Evolutionary conservation across 1,140 invertebrate species (phyloP).

Genomic region (Chironomus tepperi): DNA sequence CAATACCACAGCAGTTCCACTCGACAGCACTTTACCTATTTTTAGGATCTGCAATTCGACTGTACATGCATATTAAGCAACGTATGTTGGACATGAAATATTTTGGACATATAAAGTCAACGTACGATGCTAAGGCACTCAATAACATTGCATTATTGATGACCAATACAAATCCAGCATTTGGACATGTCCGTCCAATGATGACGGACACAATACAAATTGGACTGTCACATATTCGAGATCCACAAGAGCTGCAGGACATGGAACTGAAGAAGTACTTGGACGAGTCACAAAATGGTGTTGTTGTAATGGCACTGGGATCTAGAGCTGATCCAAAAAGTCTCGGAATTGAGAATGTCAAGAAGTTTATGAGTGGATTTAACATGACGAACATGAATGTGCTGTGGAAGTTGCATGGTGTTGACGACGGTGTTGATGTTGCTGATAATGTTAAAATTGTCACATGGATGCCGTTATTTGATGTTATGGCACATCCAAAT

Average conservation of each 20-base stretch:
- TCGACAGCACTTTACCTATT: not conserved
- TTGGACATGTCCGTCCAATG: conserved; percentile 40
- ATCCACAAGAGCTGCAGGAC: conserved; percentile 32
- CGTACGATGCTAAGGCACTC: not conserved
- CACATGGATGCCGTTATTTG: not conserved
- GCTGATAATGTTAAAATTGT: not conserved
- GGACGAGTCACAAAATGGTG: conserved; percentile 32
- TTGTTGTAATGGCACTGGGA: conserved; percentile 40
- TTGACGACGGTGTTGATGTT: conserved; percentile 28
- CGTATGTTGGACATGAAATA: not conserved
- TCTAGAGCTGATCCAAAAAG: conserved; percentile 29
- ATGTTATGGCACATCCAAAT: conserved; percentile 36
- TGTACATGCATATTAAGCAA: not conserved
- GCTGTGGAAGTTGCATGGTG: conserved; percentile 51
- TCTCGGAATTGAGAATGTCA: conserved; percentile 26
- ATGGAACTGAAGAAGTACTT: conserved; percentile 34
- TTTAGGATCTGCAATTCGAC: not conserved
- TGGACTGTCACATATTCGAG: conserved; percentile 47
- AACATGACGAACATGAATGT: conserved; percentile 44
- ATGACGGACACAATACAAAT: conserved; percentile 48
- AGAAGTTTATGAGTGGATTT: conserved; percentile 36
- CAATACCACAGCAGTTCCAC: not conserved
- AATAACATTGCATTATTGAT: conserved; percentile 37
- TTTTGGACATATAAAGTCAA: not conserved
- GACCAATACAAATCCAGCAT: conserved; percentile 42